Conservation (phyloP, 64 coral and sea anemone genomes). For the Stichodactyla helianthus region DNA sequence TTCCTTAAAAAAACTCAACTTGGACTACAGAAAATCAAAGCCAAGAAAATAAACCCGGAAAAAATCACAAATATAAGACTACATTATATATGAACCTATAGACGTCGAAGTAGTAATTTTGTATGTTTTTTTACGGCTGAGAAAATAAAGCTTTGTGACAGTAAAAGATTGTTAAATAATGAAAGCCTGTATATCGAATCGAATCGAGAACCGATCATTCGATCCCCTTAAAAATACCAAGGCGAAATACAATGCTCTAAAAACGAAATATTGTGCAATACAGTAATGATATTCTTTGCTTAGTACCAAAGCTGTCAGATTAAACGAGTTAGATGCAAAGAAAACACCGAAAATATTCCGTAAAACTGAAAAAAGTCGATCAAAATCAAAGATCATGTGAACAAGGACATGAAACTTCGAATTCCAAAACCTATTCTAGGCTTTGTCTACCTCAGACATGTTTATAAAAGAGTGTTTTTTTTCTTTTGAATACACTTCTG, state of each 20-base stretch:
- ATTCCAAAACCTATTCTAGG: not conserved
- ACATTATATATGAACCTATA: too few relatives aligned
- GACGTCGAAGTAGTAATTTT: not conserved
- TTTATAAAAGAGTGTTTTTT: not conserved
- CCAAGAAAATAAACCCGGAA: not conserved
- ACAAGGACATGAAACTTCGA: not conserved
- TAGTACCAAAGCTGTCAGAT: not conserved
- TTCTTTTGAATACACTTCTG: not conserved
- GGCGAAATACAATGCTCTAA: not conserved
- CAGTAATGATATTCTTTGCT: not conserved
- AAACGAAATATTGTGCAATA: not conserved
- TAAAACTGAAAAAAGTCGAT: not conserved
- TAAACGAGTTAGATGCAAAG: not conserved
- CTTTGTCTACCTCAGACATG: not conserved
- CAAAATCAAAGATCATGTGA: not conserved
- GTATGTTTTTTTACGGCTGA: not conserved
- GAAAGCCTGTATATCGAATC: not conserved
- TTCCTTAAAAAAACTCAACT: too few relatives aligned
- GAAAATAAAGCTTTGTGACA: not conserved
- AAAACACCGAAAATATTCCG: not conserved
- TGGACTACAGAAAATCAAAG: too few relatives aligned
- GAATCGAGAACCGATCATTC: not conserved
- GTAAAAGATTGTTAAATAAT: not conserved
- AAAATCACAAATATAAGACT: not conserved
- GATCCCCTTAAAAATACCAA: not conserved